Conservation (phyloP, 2,797 vertebrate genomes). For the Leptodactylus fallax region DNA sequence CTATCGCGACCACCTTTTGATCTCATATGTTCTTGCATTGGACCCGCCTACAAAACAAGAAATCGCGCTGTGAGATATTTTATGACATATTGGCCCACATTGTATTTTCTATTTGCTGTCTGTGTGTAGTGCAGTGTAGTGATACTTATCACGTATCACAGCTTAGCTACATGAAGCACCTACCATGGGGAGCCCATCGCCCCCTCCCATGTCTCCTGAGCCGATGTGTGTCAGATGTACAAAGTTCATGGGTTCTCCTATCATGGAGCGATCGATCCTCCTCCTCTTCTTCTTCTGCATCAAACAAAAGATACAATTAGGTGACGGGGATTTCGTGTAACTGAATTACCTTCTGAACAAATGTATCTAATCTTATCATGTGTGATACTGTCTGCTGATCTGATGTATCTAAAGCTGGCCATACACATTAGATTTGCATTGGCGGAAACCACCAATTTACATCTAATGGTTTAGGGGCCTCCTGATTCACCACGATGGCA, state of each 20-base stretch:
- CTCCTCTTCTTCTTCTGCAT: conserved; percentile 85
- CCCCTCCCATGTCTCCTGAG: conserved; percentile 85
- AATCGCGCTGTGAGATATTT: not conserved
- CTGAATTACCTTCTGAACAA: no score
- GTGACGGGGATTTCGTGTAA: no score
- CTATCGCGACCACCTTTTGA: conserved; percentile 85
- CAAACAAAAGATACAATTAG: not conserved
- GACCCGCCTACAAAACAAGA: conserved; percentile 77
- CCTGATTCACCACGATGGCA: no score
- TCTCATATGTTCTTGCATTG: conserved; percentile 89
- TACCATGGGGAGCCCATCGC: conserved; percentile 84
- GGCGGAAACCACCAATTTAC: no score
- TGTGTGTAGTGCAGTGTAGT: not conserved
- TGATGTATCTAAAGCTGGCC: not conserved
- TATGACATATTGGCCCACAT: no score
- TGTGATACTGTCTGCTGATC: not conserved
- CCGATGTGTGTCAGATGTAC: conserved; percentile 92
- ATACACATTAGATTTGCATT: no score
- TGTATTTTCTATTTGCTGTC: no score
- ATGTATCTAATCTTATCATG: not conserved
- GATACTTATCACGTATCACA: no score
- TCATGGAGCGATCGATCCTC: conserved; percentile 89
- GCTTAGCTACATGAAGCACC: not conserved
- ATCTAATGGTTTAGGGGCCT: no score
- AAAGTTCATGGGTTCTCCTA: conserved; percentile 92